These are phyloP conservation scores for Pseudomyrmex flavicornis DNA, from an alignment of 1,140 invertebrate genomes.

Conservation along the genomic window DNA sequence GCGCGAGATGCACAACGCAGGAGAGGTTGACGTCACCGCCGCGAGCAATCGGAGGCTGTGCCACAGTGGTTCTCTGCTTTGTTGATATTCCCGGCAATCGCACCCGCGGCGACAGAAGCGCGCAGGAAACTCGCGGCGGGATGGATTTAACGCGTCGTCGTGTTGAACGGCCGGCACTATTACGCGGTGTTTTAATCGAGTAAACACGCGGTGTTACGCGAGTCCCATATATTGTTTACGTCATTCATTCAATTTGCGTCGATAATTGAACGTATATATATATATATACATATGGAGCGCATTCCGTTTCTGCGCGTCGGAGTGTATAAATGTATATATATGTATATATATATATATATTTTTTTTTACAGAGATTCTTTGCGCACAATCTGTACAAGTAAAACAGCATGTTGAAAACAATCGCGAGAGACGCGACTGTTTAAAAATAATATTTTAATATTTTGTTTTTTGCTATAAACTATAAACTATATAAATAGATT, in stretches of 20 bases:
- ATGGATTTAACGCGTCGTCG: conserved; percentile 24
- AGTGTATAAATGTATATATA: no score
- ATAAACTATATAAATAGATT: no score
- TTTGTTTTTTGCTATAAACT: no score
- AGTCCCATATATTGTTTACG: conserved; percentile 48
- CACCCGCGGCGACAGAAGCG: conserved; percentile 57
- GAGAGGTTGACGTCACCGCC: conserved; percentile 70
- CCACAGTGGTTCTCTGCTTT: conserved; percentile 79
- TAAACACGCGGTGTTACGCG: conserved; percentile 53
- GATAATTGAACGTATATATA: conserved; percentile 26
- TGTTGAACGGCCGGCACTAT: neutral
- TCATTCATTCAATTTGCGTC: conserved; percentile 30
- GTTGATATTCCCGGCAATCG: conserved; percentile 71
- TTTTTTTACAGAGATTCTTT: neutral
- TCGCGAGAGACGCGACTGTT: neutral
- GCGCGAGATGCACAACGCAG: conserved; percentile 59
- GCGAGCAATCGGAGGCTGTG: conserved; percentile 66
- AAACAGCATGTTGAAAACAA: neutral
- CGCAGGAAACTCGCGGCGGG: conserved; percentile 31
- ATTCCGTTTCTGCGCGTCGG: neutral
- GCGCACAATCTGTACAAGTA: neutral
- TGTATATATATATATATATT: neutral
- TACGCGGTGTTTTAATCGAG: conserved; percentile 47
- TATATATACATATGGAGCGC: neutral
- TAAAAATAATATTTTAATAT: no score